phyloP scores from a whole-genome alignment of 2,113 vertebrate species.

The Formicarius rufipectus region DNA sequence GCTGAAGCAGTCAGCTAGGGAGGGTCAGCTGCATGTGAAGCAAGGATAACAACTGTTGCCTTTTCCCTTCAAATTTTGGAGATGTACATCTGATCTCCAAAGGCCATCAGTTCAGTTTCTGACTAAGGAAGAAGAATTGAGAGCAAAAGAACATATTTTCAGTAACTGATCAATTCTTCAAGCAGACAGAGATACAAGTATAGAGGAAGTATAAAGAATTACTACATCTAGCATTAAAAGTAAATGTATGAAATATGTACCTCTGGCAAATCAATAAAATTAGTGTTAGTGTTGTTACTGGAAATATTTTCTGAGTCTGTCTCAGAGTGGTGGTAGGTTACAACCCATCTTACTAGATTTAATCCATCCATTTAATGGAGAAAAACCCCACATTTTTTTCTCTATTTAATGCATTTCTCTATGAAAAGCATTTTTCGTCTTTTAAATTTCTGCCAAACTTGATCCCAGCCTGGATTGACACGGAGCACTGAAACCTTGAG shows the following conservation, averaged over 20 bases:
- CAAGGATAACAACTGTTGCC: not conserved
- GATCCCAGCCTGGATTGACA: not conserved
- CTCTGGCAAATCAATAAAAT: not conserved
- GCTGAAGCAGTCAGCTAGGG: not conserved
- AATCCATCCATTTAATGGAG: not conserved
- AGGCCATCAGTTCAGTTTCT: not conserved
- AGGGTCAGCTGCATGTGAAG: not conserved
- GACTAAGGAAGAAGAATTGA: not conserved
- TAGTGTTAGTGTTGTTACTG: not conserved
- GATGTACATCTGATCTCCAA: not conserved
- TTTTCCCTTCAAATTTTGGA: not conserved
- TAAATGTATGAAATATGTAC: not conserved
- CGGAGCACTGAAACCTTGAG: not conserved
- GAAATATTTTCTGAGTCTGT: not conserved
- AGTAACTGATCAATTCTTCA: not conserved
- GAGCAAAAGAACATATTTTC: not conserved
- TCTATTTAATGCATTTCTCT: not conserved
- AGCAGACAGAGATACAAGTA: not conserved
- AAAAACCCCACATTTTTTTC: not conserved
- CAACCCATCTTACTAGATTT: not conserved
- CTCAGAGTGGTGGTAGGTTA: not conserved
- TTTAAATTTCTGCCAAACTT: not conserved
- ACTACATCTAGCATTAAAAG: not conserved
- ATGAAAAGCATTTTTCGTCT: not conserved
- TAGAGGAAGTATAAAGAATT: not conserved